phyloP scores from a whole-genome alignment of 2,888 invertebrate species.

The Oxystoma pomonae region DNA sequence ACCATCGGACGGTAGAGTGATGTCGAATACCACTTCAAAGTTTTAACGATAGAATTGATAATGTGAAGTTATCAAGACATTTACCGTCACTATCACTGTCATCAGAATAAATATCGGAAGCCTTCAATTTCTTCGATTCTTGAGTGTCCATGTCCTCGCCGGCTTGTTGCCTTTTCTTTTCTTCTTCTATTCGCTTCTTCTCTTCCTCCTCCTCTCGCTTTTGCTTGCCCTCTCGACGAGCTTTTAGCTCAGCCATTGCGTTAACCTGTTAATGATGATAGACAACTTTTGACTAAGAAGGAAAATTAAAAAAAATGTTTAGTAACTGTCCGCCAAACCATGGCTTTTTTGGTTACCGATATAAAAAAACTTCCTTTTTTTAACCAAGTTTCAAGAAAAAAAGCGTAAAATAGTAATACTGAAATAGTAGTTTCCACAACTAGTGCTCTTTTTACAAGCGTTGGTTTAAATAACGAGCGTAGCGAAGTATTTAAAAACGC shows the following conservation, averaged over 20 bases:
- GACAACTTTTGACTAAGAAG: not conserved
- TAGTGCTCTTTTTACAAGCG: no score
- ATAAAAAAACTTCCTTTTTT: no score
- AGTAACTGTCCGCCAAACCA: not conserved
- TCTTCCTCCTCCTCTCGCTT: constrained; percentile 57
- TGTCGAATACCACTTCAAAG: no score
- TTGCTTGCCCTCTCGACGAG: constrained; percentile 85
- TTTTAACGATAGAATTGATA: no score
- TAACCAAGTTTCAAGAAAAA: no score
- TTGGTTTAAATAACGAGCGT: no score
- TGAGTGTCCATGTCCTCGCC: constrained; percentile 53
- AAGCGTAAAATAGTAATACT: no score
- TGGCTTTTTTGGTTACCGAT: no score
- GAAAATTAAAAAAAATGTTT: not conserved
- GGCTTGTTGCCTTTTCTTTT: constrained; percentile 57
- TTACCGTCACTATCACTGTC: constrained; percentile 70
- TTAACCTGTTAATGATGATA: constrained; percentile 60
- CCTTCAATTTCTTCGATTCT: constrained; percentile 79
- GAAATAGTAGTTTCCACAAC: no score
- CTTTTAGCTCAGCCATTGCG: constrained; percentile 89
- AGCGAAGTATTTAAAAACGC: no score
- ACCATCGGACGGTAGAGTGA: no score
- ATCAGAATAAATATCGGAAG: constrained; percentile 93
- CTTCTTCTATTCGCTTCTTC: constrained; percentile 54
- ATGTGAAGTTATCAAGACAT: constrained; percentile 16